Conservation (phyloP, 2,797 vertebrate genomes). For the Zonotrichia albicollis region DNA sequence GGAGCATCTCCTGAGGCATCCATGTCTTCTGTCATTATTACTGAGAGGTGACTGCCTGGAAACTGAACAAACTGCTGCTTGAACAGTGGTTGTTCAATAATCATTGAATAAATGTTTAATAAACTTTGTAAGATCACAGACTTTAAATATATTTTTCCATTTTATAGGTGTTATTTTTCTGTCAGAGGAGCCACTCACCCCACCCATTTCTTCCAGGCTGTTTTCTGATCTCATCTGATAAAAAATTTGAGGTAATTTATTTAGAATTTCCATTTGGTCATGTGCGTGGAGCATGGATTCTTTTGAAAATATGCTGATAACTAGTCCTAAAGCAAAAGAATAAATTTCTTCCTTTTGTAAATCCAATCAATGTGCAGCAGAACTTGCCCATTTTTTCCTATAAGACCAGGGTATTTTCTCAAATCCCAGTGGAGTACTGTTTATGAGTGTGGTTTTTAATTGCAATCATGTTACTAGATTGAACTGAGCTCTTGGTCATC, state of each 20-base stretch:
- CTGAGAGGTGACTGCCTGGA: neutral
- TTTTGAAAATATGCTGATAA: neutral
- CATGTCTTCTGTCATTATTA: neutral
- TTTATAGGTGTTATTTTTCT: neutral
- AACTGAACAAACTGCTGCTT: neutral
- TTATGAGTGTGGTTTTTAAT: slow-evolving; percentile 28
- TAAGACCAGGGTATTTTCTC: neutral
- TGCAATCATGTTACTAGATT: neutral
- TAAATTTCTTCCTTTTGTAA: slow-evolving; percentile 5
- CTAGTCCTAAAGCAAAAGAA: slow-evolving; percentile 17
- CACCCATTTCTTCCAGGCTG: neutral
- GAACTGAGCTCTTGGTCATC: slow-evolving; percentile 28
- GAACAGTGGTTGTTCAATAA: neutral
- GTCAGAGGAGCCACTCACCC: neutral
- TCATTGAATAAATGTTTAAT: neutral
- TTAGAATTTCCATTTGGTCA: neutral
- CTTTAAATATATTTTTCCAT: neutral
- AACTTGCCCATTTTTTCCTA: neutral
- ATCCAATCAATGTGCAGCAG: neutral
- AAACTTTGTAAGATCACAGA: neutral
- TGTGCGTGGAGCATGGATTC: neutral
- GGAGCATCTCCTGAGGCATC: neutral
- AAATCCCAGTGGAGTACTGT: neutral
- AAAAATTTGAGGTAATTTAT: neutral
- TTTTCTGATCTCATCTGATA: neutral